Conservation (phyloP, 1,140 invertebrate genomes). For the Cotesia typhae region DNA sequence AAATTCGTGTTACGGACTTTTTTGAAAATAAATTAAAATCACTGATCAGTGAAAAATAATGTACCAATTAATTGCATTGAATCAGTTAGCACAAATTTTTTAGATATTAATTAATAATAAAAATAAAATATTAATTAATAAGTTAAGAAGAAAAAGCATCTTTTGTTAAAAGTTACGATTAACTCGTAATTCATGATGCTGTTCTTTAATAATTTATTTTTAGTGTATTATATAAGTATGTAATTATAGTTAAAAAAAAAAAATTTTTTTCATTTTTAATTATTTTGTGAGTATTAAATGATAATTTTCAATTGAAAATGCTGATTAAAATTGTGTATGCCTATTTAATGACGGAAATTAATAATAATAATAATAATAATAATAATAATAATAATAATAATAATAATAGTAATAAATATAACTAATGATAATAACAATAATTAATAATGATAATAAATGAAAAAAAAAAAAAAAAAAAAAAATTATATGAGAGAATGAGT, state of each 20-base stretch:
- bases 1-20: conserved; percentile 18
- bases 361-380: neutral
- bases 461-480: conserved; percentile 13
- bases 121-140: conserved; percentile 26
- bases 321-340: neutral
- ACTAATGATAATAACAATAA: neutral
- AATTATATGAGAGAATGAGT: conserved; percentile 21
- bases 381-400: neutral
- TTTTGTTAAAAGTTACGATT: conserved; percentile 41
- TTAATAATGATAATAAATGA: conserved; percentile 24
- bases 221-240: conserved; percentile 29
- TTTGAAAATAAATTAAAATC: conserved; percentile 22
- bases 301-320: neutral
- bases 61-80: conserved; percentile 5
- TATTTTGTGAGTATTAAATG: too few species aligned
- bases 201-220: conserved; percentile 53
- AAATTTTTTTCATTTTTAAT: neutral
- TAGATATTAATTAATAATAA: neutral
- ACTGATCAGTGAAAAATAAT: conserved; percentile 16
- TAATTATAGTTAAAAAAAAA: neutral
- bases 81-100: conserved; percentile 18
- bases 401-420: neutral
- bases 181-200: conserved; percentile 41
- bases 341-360: neutral
- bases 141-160: conserved; percentile 35